These are phyloP conservation scores for Drosophila carrolli DNA, from an alignment of 1,140 invertebrate species.

Conservation along the genomic window DNA sequence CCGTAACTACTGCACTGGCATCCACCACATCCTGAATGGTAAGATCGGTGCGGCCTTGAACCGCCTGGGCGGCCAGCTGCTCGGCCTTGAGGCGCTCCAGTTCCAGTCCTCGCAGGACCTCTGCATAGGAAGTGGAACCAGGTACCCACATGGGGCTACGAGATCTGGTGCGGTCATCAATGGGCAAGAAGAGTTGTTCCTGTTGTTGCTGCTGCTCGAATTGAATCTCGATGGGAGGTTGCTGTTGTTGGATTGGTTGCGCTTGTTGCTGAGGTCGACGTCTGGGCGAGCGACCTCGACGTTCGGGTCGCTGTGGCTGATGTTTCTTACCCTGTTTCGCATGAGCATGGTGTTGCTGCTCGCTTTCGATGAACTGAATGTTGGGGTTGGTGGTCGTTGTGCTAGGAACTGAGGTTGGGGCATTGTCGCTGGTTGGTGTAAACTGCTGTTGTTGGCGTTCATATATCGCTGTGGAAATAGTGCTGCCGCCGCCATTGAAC, in stretches of 20 bases:
- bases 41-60: slow-evolving; percentile 45
- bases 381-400: slow-evolving; percentile 38
- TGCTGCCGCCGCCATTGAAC: slow-evolving; percentile 23
- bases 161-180: slow-evolving; percentile 86
- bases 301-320: slow-evolving; percentile 62
- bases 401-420: slow-evolving; percentile 38
- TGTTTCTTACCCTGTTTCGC: slow-evolving; percentile 61
- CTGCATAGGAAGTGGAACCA: slow-evolving; percentile 90
- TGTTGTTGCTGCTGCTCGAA: slow-evolving; percentile 45
- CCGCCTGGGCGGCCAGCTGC: slow-evolving; percentile 44
- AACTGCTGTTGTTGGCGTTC: slow-evolving; percentile 17
- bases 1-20: slow-evolving; percentile 44
- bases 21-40: slow-evolving; percentile 74
- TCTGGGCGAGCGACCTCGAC: slow-evolving; percentile 73
- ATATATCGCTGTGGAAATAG: slow-evolving; percentile 34
- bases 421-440: slow-evolving; percentile 37
- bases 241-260: slow-evolving; percentile 23
- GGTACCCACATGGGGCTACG: slow-evolving; percentile 90
- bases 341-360: slow-evolving; percentile 49
- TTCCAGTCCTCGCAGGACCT: slow-evolving; percentile 89
- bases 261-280: slow-evolving; percentile 41
- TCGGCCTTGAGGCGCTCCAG: slow-evolving; percentile 68
- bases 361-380: slow-evolving; percentile 59
- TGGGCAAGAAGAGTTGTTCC: slow-evolving; percentile 62
- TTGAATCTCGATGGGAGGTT: slow-evolving; percentile 31